Base-by-base conservation (phyloP, 2,797 vertebrate genomes). In the Nyctalus aviator region DNA sequence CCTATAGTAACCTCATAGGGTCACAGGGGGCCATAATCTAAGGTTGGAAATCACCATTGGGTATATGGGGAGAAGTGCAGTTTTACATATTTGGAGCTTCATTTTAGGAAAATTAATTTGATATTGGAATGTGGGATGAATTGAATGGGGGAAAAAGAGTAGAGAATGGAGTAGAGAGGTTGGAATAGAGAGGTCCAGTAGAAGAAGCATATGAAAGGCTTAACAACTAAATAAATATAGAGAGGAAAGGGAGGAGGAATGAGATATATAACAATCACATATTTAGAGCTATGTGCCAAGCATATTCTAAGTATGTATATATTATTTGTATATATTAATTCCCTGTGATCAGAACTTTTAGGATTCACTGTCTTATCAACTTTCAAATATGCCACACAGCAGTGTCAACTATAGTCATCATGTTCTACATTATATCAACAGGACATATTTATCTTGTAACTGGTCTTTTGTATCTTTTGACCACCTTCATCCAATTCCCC, bases 31-130 rank as follows among this genome's bases (percentile, higher is more conserved):
- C 81, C 48, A 32, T 48, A 69, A 6, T 68, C 48, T 55, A 66
- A 77, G 37, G 32, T 69, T 69, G 72, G 73, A 84, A 77, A 53
- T 64, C 68, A 64, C 44, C 62, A 11, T 64, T 90, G 13, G 41
- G 48, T 83, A 37, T 64, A 53, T 83, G 44, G 18, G 18, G 44
- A 83, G 44, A 90, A 41, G 17, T 50, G n/a, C 50, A 76, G 90
- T 18, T 92, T 85, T 48, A 84, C 41, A 59, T 85, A 25, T 57
- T 12, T 78, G 37, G 13, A 84, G 37, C 23, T 77, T 55, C n/a
- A 48, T 78, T 69, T 77, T 69, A 91, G 62, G 18, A 92, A 85
- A 75, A 69, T 92, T 85, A 78, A 59, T 85, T 53, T 85, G 50
- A 59, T 32, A 21, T 69, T 78, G 73, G 41, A 76, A 76, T 76